Base-by-base conservation (phyloP, 2,113 vertebrate genomes). In the Tor tambroides region DNA sequence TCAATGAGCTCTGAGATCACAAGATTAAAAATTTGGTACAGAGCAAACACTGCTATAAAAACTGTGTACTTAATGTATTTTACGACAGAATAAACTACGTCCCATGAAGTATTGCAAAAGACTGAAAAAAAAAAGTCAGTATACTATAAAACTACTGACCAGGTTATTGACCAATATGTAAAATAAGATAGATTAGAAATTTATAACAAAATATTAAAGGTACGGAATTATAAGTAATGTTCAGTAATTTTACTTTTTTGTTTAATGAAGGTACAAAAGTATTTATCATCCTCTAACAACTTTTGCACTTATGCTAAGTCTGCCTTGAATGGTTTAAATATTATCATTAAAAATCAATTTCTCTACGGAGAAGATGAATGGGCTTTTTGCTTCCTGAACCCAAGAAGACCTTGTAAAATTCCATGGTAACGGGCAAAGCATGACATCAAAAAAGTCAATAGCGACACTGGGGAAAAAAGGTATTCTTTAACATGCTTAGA, bases 361-460 rank as follows among this genome's bases (percentile, higher is more conserved):
- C 35, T 81, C 80, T 41, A 10, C 3, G 14, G 6, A 72, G 35
- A 72, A 72, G 69, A 72, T 72, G 35, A 72, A 72, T 72, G 32
- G 21, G 35, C 41, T 41, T 41, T 72, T 38, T 41, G 38, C 35
- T 72, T 72, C 69, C 35, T 41, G 35, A 72, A 41, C 69, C 35
- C 0, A 5, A 41, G 46, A 86, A 63, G 23, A 76, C 30, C 51
- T 54, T 88, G 74, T 17, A 78, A 17, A 71, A 63, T 76, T 76
- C 14, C 69, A 76, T 30, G 43, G 54, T 56, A 81, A 81, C 23
- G 32, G 77, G 38, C 46, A 26, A 61, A 41, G 10, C 28, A 81
- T 85, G 9, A 41, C 56, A 61, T 59, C 28, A 30, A 19, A 30
- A 49, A 85, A 85, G 30, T 85, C 30, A 85, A 84, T 15, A 28